A percentile compares a stretch with the other conserved stretches of the same genome.
These are phyloP conservation scores for Sinotaia quadrata DNA, from an alignment of 2,888 invertebrate species.

Conservation along the genomic window DNA sequence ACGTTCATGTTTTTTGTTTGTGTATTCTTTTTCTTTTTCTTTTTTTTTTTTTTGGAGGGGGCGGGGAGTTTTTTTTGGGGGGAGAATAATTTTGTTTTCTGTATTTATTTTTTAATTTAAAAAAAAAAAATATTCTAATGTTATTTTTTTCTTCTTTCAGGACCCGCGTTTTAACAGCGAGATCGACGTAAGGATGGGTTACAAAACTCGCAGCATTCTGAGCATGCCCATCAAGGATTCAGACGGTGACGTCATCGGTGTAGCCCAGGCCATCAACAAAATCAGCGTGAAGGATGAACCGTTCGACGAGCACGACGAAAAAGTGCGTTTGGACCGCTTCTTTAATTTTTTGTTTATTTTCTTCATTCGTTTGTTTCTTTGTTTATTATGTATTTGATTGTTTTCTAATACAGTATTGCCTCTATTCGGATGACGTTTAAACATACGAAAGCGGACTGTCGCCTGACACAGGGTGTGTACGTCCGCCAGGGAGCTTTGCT, in stretches of 20 bases:
- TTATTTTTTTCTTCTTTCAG: conserved; percentile 49
- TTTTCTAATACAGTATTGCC: background rate
- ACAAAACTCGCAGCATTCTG: conserved; percentile 67
- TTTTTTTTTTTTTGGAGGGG: no score
- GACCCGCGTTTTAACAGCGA: conserved; percentile 69
- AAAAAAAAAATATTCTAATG: no score
- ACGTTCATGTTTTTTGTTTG: no score
- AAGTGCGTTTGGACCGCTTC: conserved; percentile 50
- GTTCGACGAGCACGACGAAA: conserved; percentile 70
- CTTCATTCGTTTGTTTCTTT: background rate
- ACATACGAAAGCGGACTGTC: no score
- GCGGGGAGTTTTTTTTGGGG: no score
- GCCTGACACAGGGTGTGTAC: no score
- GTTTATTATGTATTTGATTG: background rate
- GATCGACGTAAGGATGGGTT: conserved; percentile 67
- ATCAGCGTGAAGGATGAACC: conserved; percentile 62
- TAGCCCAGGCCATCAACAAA: conserved; percentile 71
- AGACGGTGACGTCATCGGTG: conserved; percentile 68
- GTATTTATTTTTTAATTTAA: no score
- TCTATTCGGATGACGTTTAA: no score
- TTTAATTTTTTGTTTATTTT: background rate
- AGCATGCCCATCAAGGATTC: conserved; percentile 70
- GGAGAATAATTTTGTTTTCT: no score
- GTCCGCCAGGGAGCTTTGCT: no score
- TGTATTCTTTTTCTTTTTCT: no score